Evolutionary conservation across 1,140 invertebrate species (phyloP).

Genomic region (Aleiodes sp.): DNA sequence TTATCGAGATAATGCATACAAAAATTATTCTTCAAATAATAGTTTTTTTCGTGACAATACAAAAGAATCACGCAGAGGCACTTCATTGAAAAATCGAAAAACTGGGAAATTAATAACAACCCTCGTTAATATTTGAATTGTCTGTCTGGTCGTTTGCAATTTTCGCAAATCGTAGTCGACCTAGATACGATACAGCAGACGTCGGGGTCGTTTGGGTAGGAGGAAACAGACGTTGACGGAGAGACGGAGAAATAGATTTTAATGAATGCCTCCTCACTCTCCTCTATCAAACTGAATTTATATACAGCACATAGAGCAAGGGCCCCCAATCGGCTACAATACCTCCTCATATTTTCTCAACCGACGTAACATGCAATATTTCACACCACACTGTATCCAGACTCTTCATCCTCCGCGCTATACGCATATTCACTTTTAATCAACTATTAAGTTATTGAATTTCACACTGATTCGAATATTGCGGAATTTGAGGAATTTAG

Average conservation of each 20-base stretch:
- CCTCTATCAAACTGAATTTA: neutral
- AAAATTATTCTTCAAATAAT: too few species aligned
- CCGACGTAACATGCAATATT: neutral
- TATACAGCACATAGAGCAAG: too few species aligned
- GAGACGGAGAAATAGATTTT: conserved; percentile 19
- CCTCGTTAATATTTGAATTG: conserved; percentile 13
- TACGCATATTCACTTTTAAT: too few species aligned
- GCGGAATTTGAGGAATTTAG: too few species aligned
- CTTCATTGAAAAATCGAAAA: neutral
- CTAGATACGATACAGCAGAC: neutral
- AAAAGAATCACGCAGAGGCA: too few species aligned
- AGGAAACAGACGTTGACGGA: conserved; percentile 12
- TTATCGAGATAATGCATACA: too few species aligned
- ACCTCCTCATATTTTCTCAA: neutral
- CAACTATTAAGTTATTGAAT: too few species aligned
- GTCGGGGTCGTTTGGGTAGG: conserved; percentile 7
- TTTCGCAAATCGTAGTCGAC: conserved; percentile 8
- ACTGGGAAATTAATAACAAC: neutral
- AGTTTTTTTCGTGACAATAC: too few species aligned
- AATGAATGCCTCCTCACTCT: neutral
- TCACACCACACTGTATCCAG: neutral
- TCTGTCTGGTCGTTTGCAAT: conserved; percentile 2
- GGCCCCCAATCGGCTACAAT: neutral
- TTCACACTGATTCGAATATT: too few species aligned
- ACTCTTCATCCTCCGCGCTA: too few species aligned